These are phyloP conservation scores for Trichomycterus rosablanca DNA, from an alignment of 2,113 vertebrate genomes.

Conservation along the genomic window DNA sequence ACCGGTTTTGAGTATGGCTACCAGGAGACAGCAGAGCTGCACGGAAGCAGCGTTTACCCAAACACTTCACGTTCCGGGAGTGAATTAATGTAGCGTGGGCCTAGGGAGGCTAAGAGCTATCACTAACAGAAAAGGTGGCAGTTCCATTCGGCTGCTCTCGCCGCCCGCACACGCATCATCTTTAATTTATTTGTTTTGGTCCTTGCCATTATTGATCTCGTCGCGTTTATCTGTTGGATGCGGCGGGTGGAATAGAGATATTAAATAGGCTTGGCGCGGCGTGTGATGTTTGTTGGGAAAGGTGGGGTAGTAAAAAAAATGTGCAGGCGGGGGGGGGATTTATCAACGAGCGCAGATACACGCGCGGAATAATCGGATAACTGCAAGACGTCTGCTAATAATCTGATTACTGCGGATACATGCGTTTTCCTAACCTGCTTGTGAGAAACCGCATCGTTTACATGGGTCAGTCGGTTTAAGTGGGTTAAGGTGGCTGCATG, in stretches of 20 bases:
- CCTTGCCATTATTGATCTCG: constrained; percentile 64
- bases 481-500: too few species aligned
- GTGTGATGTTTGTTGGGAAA: constrained; percentile 56
- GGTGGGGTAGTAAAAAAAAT: constrained; percentile 1
- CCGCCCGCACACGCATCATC: constrained; percentile 47
- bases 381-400: too few species aligned
- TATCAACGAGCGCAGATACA: too few species aligned
- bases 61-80: constrained; percentile 37
- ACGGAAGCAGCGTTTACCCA: constrained; percentile 34
- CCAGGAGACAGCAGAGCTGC: constrained; percentile 17
- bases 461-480: too few species aligned
- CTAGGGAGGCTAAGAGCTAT: constrained; percentile 28
- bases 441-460: too few species aligned
- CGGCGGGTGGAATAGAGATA: constrained; percentile 57
- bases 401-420: too few species aligned
- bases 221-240: constrained; percentile 55
- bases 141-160: constrained; percentile 32
- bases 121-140: constrained; percentile 21
- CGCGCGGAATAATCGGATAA: too few species aligned
- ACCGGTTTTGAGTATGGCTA: constrained; percentile 14
- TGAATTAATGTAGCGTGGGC: constrained; percentile 34
- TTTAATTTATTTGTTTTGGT: constrained; percentile 68
- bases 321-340: background rate
- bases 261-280: constrained; percentile 59
- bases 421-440: too few species aligned